These are phyloP conservation scores for Syngnathus rostellatus DNA, from an alignment of 2,797 vertebrate species.

Conservation along the genomic window DNA sequence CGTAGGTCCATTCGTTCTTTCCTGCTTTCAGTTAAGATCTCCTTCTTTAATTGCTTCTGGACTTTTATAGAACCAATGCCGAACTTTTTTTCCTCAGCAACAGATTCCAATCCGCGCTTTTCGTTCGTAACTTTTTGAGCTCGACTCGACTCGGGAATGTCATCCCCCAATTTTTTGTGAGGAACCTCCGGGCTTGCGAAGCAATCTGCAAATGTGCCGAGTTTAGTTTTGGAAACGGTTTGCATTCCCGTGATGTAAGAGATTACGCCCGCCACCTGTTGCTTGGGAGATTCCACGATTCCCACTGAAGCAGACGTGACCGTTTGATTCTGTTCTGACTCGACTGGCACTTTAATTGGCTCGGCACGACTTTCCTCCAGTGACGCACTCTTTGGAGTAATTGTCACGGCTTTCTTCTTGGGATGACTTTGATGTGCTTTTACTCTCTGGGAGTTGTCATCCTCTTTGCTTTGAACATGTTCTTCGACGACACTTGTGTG, in stretches of 20 bases:
- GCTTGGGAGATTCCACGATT: slow-evolving; percentile 64
- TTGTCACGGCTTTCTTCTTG: slow-evolving; percentile 51
- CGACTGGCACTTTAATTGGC: slow-evolving; percentile 53
- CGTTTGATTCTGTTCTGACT: slow-evolving; percentile 53
- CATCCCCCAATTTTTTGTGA: slow-evolving; percentile 44
- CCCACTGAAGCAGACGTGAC: slow-evolving; percentile 30
- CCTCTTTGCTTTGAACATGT: slow-evolving; percentile 43
- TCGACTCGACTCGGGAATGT: slow-evolving; percentile 37
- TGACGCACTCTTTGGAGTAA: slow-evolving; percentile 46
- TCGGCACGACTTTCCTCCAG: slow-evolving; percentile 38
- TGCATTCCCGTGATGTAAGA: slow-evolving; percentile 70
- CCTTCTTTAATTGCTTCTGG: slow-evolving; percentile 55
- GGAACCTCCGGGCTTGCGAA: slow-evolving; percentile 65
- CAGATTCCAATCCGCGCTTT: slow-evolving; percentile 61
- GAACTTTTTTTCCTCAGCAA: slow-evolving; percentile 62
- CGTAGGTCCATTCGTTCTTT: slow-evolving; percentile 59
- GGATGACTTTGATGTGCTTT: slow-evolving; percentile 53
- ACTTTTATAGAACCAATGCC: slow-evolving; percentile 63
- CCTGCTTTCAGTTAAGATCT: slow-evolving; percentile 40
- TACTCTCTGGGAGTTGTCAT: slow-evolving; percentile 47
- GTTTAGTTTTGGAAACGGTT: slow-evolving; percentile 62
- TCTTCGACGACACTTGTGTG: slow-evolving; percentile 42
- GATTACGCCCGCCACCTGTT: slow-evolving; percentile 68
- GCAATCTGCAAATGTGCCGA: slow-evolving; percentile 68
- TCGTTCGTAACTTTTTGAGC: slow-evolving; percentile 52